These are phyloP conservation scores for Agonopterix alstromeriana DNA, from an alignment of 2,888 invertebrate genomes.

Conservation along the genomic window DNA sequence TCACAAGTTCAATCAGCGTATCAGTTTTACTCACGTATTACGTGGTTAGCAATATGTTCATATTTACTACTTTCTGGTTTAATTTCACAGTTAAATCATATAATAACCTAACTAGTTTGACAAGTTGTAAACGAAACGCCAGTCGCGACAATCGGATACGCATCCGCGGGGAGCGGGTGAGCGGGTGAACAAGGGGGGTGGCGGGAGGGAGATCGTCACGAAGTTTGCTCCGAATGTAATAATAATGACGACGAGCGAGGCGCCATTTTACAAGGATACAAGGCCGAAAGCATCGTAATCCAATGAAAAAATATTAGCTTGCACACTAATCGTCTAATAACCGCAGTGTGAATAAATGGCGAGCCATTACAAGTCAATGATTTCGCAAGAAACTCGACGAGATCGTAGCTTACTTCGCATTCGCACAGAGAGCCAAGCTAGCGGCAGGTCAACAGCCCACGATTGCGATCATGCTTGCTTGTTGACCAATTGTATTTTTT, in stretches of 20 bases:
- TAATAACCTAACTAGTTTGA: conserved; percentile 74
- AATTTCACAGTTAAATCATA: conserved; percentile 38
- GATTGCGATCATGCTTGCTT: conserved; percentile 49
- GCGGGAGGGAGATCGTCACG: conserved; percentile 71
- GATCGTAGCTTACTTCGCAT: conserved; percentile 37
- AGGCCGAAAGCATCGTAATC: conserved; percentile 62
- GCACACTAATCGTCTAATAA: conserved; percentile 17
- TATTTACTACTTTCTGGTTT: conserved; percentile 28
- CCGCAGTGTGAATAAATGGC: conserved; percentile 15
- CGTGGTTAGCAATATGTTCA: conserved; percentile 31
- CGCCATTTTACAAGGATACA: conserved; percentile 76
- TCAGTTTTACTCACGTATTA: conserved; percentile 46
- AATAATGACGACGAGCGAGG: conserved; percentile 65
- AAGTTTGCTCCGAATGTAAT: conserved; percentile 74
- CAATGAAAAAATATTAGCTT: conserved; percentile 37
- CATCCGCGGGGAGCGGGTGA: conserved; percentile 60
- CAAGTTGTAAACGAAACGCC: conserved; percentile 71
- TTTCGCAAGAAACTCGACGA: conserved; percentile 33
- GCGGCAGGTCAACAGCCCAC: conserved; percentile 67
- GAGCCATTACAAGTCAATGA: conserved; percentile 15
- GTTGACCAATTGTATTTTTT: conserved; percentile 50
- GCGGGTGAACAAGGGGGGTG: conserved; percentile 31
- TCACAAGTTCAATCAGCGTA: conserved; percentile 24
- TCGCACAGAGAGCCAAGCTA: conserved; percentile 30
- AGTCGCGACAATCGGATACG: conserved; percentile 75